Percentiles rank a stretch among this genome's conserved stretches.
Evolutionary conservation across 2,888 invertebrate species (phyloP).

Genomic region (Tetragonula carbonaria): DNA sequence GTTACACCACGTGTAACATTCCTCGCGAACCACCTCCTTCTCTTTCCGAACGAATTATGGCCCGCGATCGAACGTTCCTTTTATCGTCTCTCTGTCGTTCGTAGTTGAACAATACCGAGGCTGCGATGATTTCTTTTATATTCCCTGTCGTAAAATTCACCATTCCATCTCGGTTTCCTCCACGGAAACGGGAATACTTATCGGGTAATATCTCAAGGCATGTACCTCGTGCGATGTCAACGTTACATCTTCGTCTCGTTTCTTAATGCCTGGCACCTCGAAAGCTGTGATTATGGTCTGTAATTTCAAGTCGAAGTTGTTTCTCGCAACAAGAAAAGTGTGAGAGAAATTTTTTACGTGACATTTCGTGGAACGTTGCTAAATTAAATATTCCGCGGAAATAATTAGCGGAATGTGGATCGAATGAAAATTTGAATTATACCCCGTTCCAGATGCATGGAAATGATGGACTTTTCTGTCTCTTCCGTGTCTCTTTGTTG

Average conservation of each 20-base stretch:
- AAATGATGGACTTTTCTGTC: neutral
- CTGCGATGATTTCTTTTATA: neutral
- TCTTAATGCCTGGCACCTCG: neutral
- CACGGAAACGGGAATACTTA: neutral
- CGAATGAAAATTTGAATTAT: neutral
- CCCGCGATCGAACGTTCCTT: neutral
- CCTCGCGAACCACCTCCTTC: constrained; percentile 18
- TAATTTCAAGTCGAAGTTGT: neutral
- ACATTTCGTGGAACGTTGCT: neutral
- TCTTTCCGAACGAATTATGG: constrained; percentile 20
- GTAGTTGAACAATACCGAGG: neutral
- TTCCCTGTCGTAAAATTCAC: neutral
- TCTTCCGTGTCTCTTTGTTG: constrained; percentile 23
- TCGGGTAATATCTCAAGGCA: neutral
- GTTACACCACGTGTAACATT: constrained; percentile 18
- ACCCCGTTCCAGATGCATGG: neutral
- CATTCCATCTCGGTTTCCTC: neutral
- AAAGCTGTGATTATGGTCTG: neutral
- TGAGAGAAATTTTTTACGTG: too few relatives aligned
- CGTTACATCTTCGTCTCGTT: too few relatives aligned
- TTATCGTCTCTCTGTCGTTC: neutral
- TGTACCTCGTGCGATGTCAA: neutral
- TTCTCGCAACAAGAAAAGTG: neutral
- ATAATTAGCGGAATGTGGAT: neutral
- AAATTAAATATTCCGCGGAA: neutral